A percentile compares a stretch with the other conserved stretches of the same genome.
Conservation (phyloP, 2,797 vertebrate species). For the Myotis planiceps region DNA sequence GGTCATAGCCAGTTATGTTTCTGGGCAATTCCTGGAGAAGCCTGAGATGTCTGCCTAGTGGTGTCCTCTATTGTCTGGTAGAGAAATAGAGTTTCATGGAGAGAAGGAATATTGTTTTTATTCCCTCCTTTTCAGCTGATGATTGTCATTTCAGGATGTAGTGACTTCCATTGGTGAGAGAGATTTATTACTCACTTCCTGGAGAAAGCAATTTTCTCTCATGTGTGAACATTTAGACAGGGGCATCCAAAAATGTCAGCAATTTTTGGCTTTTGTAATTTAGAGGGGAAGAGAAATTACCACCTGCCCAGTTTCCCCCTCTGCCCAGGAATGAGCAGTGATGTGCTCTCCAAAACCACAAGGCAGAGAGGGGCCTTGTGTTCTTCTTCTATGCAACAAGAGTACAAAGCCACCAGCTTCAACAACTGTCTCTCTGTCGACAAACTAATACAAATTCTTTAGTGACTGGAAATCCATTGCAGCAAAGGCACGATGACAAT, state of each 20-base stretch:
- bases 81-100: neutral
- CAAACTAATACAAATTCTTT: neutral
- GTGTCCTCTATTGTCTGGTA: neutral
- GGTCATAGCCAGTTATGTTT: neutral
- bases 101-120: neutral
- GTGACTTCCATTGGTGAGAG: slow-evolving; percentile 42
- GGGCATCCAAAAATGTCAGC: slow-evolving; percentile 35
- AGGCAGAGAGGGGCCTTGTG: neutral
- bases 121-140: neutral
- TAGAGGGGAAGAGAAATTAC: slow-evolving; percentile 36
- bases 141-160: slow-evolving; percentile 30
- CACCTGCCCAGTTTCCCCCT: neutral
- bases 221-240: slow-evolving; percentile 40
- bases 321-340: neutral
- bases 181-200: slow-evolving; percentile 61
- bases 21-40: neutral
- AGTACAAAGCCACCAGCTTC: neutral
- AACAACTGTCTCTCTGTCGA: neutral
- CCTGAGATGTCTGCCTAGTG: neutral
- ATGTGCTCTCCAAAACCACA: neutral
- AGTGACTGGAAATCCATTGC: neutral
- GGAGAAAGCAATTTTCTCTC: slow-evolving; percentile 57
- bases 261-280: slow-evolving; percentile 15
- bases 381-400: neutral
- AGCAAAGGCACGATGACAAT: neutral